Evolutionary conservation across 1,140 invertebrate genomes (phyloP).

Genomic region (Ooceraea biroi): DNA sequence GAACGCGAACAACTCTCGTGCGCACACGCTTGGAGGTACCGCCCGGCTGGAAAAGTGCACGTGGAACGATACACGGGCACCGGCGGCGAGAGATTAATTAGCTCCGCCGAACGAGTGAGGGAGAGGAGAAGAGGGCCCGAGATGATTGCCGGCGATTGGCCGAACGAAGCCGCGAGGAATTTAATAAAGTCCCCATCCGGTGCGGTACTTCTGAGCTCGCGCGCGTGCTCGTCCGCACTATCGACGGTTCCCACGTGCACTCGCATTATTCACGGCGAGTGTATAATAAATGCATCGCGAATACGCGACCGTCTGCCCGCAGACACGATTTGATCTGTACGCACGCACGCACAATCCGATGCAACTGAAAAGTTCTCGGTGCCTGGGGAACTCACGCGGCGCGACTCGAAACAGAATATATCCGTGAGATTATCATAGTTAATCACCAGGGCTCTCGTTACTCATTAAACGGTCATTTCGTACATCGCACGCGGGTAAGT

Average conservation of each 20-base stretch:
- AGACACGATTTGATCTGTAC: constrained; percentile 61
- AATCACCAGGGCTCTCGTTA: constrained; percentile 52
- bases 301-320: constrained; percentile 11
- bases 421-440: constrained; percentile 70
- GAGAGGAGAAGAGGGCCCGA: constrained; percentile 38
- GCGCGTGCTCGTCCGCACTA: constrained; percentile 32
- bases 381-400: constrained; percentile 34
- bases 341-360: not conserved
- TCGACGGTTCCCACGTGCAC: constrained; percentile 71
- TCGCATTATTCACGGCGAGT: constrained; percentile 54
- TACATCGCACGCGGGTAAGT: constrained; percentile 30
- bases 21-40: constrained; percentile 5
- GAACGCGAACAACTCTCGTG: constrained; percentile 22
- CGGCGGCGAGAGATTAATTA: constrained; percentile 68
- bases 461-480: constrained; percentile 61
- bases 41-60: constrained; percentile 54
- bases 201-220: not conserved
- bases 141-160: constrained; percentile 72
- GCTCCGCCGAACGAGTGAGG: constrained; percentile 53
- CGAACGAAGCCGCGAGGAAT: constrained; percentile 62
- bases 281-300: constrained; percentile 71
- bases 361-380: not conserved
- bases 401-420: constrained; percentile 42
- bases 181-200: constrained; percentile 64
- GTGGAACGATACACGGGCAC: constrained; percentile 56